Base-by-base conservation (phyloP, 2,888 invertebrate genomes). In the Cheilosia urbana region DNA sequence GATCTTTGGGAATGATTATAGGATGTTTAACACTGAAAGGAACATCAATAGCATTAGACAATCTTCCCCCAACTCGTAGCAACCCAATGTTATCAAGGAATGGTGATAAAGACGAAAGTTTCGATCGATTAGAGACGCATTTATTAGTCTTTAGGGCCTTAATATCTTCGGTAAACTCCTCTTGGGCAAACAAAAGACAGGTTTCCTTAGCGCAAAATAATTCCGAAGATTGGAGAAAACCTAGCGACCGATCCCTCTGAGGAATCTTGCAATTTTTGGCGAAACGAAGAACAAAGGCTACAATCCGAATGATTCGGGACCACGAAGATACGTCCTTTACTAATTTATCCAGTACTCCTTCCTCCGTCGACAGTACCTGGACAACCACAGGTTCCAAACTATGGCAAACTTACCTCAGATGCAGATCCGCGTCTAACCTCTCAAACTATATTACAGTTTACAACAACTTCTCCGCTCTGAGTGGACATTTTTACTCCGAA, bases 21-120 rank as follows among this genome's bases (percentile, higher is more conserved):
- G 57, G 57, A 57, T 57, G 57, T 21, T 57, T 57, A 13, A 57
- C 13, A 11, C 11, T 58, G 34, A 13, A 57, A 2, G 57, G 19
- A 0, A 42, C 42, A n/a, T 34, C n/a, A n/a, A n/a, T n/a, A n/a
- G n/a, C n/a, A n/a, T n/a, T 34, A 9, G 34, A 34, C 2, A 11
- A 3, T 34, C 11, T 34, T 34, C 34, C 11, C 11, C 34, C 34
- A 34, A 34, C 11, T 34, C 34, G 34, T 9, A 34, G 34, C 34
- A 34, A 34, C 2, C 34, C 34, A 34, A 0, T 7, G 6, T 34
- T 34, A 11, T 34, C 11, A 9, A 34, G 34, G 42, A 42, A 42
- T 0, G n/a, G n/a, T n/a, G 15, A 42, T 42, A 42, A 42, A 0
- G 4, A 42, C 5, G n/a, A 42, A 42, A 42, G 42, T 42, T 42